Base-by-base conservation (phyloP, 2,113 vertebrate genomes). In the Sprattus sprattus region DNA sequence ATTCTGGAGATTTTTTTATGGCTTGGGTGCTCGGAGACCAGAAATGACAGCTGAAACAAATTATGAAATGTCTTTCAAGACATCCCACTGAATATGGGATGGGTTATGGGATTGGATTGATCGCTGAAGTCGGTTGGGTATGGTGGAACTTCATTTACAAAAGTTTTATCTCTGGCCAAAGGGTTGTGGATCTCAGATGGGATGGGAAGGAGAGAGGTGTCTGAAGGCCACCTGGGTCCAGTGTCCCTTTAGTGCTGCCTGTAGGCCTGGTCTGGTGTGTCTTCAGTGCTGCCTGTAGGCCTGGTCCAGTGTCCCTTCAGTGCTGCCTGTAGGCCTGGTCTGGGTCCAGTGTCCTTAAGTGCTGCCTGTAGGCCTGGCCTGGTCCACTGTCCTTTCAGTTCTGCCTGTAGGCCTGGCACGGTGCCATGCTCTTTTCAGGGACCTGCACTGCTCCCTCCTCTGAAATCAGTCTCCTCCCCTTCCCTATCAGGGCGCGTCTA, bases 401-500 rank as follows among this genome's bases (percentile, higher is more conserved):
- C 39, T 39, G 39, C 39, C 39, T 39, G 1, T 47, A 49, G 9
- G 54, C 20, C 64, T 91, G 90, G 88, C 88, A 46, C 0, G 0
- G 15, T 18, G 86, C 88, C 87, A 44, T 22, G 84, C 54, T 86
- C 84, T 60, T 85, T 86, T 84, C 83, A 50, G 54, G 83, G 85
- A 80, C 83, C 85, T 50, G 49, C 85, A 75, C 84, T 54, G 45
- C 84, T 78, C 39, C 39, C 39, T 60, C 45, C 47, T 86, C 82
- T 82, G 3, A 45, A 80, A 39, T 54, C 80, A 39, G 32, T 78
- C 81, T 71, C 71, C 28, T 78, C 71, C 71, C 71, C 71, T 78
- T 57, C 82, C 45, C 85, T 89, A 85, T 86, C 84, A 89, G 83
- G 91, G 83, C 32, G 84, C 85, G 71, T 39, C 71, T 75, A 39